Evolutionary conservation across 2,113 vertebrate genomes (phyloP), one percentile per base, ranked within the genome.

Genomic region (Petromus typicus): DNA sequence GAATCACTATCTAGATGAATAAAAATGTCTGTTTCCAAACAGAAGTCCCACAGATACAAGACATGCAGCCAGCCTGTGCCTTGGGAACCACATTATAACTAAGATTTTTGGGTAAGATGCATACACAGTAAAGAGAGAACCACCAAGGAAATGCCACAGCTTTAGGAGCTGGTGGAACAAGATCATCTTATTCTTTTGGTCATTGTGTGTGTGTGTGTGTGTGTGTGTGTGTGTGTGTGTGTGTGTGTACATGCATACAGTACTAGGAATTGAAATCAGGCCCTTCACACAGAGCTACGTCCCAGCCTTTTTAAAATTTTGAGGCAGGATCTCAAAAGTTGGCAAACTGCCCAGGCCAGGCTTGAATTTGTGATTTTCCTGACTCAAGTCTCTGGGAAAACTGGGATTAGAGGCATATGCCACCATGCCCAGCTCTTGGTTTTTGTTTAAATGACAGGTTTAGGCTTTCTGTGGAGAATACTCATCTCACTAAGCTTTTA

Each of bases 101-200:
- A 63, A 32, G 3, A 20, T 10, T 64, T 40, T 59, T 51, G 45
- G 43, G 59, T 23, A 37, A 54, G 32, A n/a, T 8, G 18, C 48
- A 20, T 54, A 75, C 40, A 48, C 11, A 37, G 12, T 2, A 3
- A 56, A 13, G 14, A 7, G 20, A 30, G 5, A 16, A 76, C 9
- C 13, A 22, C 40, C n/a, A 4, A 13, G 66, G 54, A 13, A 7
- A 32, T 2, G 32, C 23, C 3, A 3, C 78, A 37, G 17, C 17
- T 43, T 30, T 27, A 18, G 2, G 2, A 4, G 54, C 17, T 57
- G 4, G 10, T 0, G 9, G 1, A 3, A 48, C 57, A n/a, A 48
- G 78, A 30, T 3, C 0, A 10, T 20, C 73, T 2, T 20, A 5
- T 51, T 9, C 23, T 37, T 27, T 27, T 57, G 56, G 56, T 20